These are phyloP conservation scores for Leucoraja ocellata DNA, from an alignment of 2,797 vertebrate species.

Conservation along the genomic window DNA sequence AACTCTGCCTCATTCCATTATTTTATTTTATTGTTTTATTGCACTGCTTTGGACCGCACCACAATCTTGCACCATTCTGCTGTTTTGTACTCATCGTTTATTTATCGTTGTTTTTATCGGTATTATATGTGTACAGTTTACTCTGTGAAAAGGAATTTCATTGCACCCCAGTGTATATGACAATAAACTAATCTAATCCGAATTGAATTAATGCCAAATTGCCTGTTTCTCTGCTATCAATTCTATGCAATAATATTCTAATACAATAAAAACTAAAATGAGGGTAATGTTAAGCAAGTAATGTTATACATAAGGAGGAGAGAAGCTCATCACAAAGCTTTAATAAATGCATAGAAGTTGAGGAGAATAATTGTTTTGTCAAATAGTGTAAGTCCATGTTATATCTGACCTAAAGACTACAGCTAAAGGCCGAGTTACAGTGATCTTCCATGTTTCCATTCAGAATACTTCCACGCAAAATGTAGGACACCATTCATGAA, in stretches of 20 bases:
- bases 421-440: neutral
- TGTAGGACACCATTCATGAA: neutral
- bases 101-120: no score
- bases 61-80: no score
- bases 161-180: no score
- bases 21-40: no score
- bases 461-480: neutral
- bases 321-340: neutral
- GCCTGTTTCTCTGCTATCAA: neutral
- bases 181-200: no score
- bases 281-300: neutral
- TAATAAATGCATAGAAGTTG: neutral
- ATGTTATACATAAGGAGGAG: neutral
- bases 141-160: no score
- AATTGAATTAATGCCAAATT: neutral
- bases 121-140: no score
- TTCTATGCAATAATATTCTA: neutral
- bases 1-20: no score
- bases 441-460: neutral
- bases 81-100: no score
- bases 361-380: neutral
- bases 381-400: neutral
- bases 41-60: no score
- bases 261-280: neutral
- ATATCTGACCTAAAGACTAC: neutral